A percentile compares a stretch with the other conserved stretches of the same genome.
Conservation (phyloP, 2,797 vertebrate species). For the Bradypus variegatus region DNA sequence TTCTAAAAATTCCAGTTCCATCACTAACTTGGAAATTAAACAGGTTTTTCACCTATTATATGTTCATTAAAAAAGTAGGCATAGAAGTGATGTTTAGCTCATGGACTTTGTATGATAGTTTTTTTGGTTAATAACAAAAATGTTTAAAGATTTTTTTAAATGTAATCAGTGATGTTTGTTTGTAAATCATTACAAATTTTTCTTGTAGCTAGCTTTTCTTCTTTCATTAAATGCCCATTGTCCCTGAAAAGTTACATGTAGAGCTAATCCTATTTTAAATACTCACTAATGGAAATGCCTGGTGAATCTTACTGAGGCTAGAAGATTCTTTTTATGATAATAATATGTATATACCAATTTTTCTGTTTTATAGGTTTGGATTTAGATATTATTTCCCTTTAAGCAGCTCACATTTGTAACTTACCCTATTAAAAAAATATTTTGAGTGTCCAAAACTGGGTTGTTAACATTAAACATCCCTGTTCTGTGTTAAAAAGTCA, state of each 20-base stretch:
- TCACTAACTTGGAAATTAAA: slow-evolving; percentile 3
- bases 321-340: not conserved
- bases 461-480: not conserved
- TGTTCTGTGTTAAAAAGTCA: not conserved
- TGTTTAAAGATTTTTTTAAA: too few relatives aligned
- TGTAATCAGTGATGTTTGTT: not conserved
- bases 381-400: not conserved
- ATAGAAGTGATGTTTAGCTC: not conserved
- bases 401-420: not conserved
- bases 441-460: not conserved
- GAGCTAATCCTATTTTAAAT: not conserved
- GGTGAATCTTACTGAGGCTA: not conserved
- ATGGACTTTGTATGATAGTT: not conserved
- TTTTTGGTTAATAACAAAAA: not conserved
- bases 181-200: not conserved
- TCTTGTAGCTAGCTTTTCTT: not conserved
- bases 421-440: not conserved
- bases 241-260: not conserved
- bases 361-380: not conserved
- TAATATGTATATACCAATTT: not conserved
- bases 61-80: not conserved
- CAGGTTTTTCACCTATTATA: not conserved
- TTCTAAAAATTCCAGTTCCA: not conserved
- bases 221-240: not conserved
- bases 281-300: not conserved